These are phyloP conservation scores for Varanus komodoensis DNA, from an alignment of 2,113 vertebrate species.

Conservation along the genomic window DNA sequence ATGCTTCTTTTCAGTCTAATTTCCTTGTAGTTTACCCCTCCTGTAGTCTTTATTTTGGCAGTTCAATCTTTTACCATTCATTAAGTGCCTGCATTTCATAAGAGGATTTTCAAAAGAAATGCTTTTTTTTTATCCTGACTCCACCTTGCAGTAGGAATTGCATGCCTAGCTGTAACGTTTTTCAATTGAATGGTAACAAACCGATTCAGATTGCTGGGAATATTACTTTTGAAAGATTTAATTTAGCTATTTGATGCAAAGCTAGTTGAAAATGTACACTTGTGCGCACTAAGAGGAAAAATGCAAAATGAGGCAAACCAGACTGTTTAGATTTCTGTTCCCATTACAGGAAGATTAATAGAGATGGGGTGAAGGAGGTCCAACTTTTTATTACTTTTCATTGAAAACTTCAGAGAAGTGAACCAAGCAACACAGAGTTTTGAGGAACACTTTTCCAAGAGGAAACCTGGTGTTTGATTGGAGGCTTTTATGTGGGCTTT, in stretches of 20 bases:
- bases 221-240: constrained; percentile 72
- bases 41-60: constrained; percentile 11
- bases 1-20: not conserved
- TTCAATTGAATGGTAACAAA: constrained; percentile 68
- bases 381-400: constrained; percentile 63
- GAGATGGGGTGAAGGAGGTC: constrained; percentile 4
- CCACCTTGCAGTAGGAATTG: constrained; percentile 41
- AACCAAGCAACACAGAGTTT: constrained; percentile 59
- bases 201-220: constrained; percentile 52
- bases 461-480: constrained; percentile 8
- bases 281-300: constrained; percentile 30
- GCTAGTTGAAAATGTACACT: constrained; percentile 50
- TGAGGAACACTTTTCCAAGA: constrained; percentile 60
- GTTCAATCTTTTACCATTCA: constrained; percentile 23
- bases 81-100: not conserved
- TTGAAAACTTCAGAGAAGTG: constrained; percentile 71
- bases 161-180: constrained; percentile 32
- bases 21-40: not conserved
- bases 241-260: constrained; percentile 66
- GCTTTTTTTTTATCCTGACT: not conserved
- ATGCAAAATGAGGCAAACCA: constrained; percentile 34
- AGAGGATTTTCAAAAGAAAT: not conserved
- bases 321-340: constrained; percentile 63
- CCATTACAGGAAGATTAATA: constrained; percentile 78
- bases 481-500: not conserved